Conservation (phyloP, 2,797 vertebrate species). For the Limnodromus scolopaceus region DNA sequence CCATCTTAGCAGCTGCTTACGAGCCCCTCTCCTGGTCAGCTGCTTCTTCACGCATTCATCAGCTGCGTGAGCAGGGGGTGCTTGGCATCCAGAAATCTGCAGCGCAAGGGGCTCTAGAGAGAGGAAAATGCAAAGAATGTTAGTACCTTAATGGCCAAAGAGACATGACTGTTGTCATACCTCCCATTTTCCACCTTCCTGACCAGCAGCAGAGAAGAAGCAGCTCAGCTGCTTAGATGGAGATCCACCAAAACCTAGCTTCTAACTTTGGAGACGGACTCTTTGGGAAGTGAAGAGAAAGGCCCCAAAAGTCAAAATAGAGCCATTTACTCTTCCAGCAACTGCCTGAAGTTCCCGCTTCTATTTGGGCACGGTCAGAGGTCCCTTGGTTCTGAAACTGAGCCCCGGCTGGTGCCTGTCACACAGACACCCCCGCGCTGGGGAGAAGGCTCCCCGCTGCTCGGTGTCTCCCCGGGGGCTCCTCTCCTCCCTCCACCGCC, state of each 20-base stretch:
- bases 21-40: not conserved
- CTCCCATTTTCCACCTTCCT: not conserved
- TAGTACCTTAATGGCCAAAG: not conserved
- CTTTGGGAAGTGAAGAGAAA: not conserved
- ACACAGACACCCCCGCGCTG: accelerated
- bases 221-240: not conserved
- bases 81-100: constrained; percentile 1
- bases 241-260: not conserved
- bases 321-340: not conserved
- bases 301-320: not conserved
- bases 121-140: not conserved
- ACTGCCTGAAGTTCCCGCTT: accelerated
- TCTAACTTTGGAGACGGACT: accelerated
- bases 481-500: not conserved
- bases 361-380: accelerated
- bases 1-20: constrained; percentile 80
- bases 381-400: not conserved
- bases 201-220: not conserved
- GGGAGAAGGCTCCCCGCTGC: no score
- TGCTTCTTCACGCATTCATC: constrained; percentile 39
- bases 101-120: constrained; percentile 33
- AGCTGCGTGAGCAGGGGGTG: not conserved
- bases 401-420: accelerated
- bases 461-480: accelerated
- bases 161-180: accelerated